Percentiles rank a stretch among this genome's conserved stretches.
Conservation (phyloP, 2,113 vertebrate genomes). For the Phaethornis superciliosus region DNA sequence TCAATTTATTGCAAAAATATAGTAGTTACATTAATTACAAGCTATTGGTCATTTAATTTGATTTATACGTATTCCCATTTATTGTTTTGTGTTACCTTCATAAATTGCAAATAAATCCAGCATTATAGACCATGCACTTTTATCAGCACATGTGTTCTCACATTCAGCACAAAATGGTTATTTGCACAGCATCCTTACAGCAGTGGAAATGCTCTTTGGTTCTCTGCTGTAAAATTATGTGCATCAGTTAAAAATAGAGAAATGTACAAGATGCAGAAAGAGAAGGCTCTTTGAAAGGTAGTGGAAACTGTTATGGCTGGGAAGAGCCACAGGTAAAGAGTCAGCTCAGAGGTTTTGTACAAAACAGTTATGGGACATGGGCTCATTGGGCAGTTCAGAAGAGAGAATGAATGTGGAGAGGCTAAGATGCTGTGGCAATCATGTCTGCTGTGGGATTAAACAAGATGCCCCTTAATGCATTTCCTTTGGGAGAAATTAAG, state of each 20-base stretch:
- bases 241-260: neutral
- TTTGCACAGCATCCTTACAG: neutral
- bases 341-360: neutral
- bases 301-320: neutral
- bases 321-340: neutral
- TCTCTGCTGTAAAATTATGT: neutral
- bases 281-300: neutral
- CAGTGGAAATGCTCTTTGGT: neutral
- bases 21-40: neutral
- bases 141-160: neutral
- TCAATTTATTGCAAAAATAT: neutral
- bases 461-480: neutral
- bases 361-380: neutral
- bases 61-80: neutral
- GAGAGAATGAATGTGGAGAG: accelerated
- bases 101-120: neutral
- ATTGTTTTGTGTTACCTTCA: neutral
- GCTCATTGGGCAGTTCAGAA: neutral
- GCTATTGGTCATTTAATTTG: neutral
- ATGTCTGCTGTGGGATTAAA: neutral
- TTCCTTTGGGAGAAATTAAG: neutral
- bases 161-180: neutral
- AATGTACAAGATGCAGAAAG: neutral
- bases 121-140: neutral
- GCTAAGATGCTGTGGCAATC: neutral